Evolutionary conservation across 2,113 vertebrate species (phyloP).

Genomic region (Nerophis ophidion): DNA sequence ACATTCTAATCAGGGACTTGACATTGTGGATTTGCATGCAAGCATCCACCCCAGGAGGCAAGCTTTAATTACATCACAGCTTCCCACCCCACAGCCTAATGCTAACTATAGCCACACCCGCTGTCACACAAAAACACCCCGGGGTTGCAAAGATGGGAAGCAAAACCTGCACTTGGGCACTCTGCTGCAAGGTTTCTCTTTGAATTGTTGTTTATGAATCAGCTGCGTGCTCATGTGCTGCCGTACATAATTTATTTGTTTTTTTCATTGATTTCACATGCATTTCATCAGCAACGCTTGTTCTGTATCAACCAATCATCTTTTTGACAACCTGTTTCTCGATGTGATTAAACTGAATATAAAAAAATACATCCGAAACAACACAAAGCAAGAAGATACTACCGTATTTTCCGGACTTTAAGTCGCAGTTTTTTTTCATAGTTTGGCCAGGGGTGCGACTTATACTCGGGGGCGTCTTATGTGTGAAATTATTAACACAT

Average conservation of each 20-base stretch:
- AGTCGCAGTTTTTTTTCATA: no score
- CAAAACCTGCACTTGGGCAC: neutral
- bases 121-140: constrained; percentile 14
- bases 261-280: no score
- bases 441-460: no score
- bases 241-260: no score
- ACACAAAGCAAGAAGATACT: neutral
- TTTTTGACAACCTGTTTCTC: no score
- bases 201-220: neutral
- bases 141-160: neutral
- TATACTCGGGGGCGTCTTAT: no score
- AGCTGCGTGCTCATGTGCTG: neutral
- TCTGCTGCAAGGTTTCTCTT: neutral
- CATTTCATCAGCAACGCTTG: no score
- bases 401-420: no score
- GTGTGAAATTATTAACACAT: no score
- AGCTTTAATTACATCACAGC: constrained; percentile 47
- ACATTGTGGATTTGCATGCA: constrained; percentile 25
- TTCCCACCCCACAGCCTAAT: constrained; percentile 20
- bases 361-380: neutral
- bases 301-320: no score
- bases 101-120: constrained; percentile 33
- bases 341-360: neutral
- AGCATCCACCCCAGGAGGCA: constrained; percentile 28
- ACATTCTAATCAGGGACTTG: constrained; percentile 30